Base-by-base conservation (phyloP, 1,140 invertebrate species). In the Drosophila nasuta region DNA sequence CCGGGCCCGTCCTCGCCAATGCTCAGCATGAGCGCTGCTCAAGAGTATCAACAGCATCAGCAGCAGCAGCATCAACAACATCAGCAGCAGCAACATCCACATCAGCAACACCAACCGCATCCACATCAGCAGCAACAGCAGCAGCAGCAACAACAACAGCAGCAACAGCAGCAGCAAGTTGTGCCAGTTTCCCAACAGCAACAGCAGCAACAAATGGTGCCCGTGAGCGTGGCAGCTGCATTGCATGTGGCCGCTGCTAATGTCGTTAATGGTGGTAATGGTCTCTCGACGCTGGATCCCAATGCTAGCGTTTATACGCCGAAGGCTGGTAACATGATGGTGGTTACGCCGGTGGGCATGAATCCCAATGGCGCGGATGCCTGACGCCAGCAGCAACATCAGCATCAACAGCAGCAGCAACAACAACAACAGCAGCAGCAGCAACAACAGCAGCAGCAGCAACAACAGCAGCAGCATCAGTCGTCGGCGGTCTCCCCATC, bases 281-380 rank as follows among this genome's bases (percentile, higher is more conserved):
- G 79, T 10, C 66, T 94, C 54, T 97, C 96, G 11, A 96, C 95
- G 75, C 94, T 98, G 67, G 97, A 98, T 94, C 97, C 97, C 49
- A 98, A 98, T 93, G 97, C 97, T 65, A 96, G 96, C 68, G 97
- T 96, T 73, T 98, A 98, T 93, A 98, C 97, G 62, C 97, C 97
- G 54, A 97, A 97, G 46, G 60, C 69, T 1, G 83, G 83, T 33
- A 88, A 88, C 52, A 89, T 88, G 87, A 86, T 78, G 91, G 85
- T 81, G 49, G 83, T 89, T 17, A 72, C 81, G 66, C 85, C 85
- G 51, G 81, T 85, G 25, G 81, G 79, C 38, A 81, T 90, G 81
- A 88, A 88, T 68, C 85, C 85, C 6, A 88, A 85, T 41, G 74
- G 82, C 1, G 20, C 76, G 72, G 91, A 92, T 92, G 91, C 91